These are phyloP conservation scores for Procambarus clarkii DNA, from an alignment of 1,140 invertebrate genomes.

Conservation along the genomic window DNA sequence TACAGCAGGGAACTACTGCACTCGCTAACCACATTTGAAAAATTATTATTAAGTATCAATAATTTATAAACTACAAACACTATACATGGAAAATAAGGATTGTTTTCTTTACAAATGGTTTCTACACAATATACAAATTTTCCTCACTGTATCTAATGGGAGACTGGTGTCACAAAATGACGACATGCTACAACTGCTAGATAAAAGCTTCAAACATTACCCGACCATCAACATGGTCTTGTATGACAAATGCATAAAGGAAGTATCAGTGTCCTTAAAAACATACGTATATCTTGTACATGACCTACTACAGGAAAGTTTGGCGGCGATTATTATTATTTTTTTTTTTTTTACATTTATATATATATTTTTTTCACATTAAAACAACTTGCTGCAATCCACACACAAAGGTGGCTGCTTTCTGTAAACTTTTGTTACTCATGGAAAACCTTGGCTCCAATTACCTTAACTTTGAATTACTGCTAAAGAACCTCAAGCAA, in stretches of 20 bases:
- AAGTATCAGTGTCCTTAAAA: constrained; percentile 64
- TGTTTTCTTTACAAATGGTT: constrained; percentile 52
- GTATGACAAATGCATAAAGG: constrained; percentile 65
- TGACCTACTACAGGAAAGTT: constrained; percentile 39
- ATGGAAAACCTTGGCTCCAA: constrained; percentile 37
- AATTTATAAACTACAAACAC: constrained; percentile 61
- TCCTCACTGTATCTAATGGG: constrained; percentile 66
- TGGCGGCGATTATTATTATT: neutral
- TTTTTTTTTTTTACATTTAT: too few relatives aligned
- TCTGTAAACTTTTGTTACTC: constrained; percentile 9
- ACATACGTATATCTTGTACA: constrained; percentile 51
- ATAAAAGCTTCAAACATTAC: constrained; percentile 62
- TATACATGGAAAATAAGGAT: constrained; percentile 62
- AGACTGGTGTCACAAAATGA: constrained; percentile 57
- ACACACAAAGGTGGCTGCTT: constrained; percentile 20
- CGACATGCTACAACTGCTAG: constrained; percentile 42
- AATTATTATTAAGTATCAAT: constrained; percentile 27
- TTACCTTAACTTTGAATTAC: constrained; percentile 55
- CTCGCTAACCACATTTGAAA: constrained; percentile 52
- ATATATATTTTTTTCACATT: neutral
- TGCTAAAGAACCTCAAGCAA: constrained; percentile 58
- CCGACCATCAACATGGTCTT: constrained; percentile 44
- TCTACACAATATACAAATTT: constrained; percentile 66
- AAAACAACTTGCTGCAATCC: constrained; percentile 31
- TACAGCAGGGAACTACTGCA: constrained; percentile 44